These are phyloP conservation scores for Whitmania pigra DNA, from an alignment of 1,140 invertebrate species.

Conservation along the genomic window DNA sequence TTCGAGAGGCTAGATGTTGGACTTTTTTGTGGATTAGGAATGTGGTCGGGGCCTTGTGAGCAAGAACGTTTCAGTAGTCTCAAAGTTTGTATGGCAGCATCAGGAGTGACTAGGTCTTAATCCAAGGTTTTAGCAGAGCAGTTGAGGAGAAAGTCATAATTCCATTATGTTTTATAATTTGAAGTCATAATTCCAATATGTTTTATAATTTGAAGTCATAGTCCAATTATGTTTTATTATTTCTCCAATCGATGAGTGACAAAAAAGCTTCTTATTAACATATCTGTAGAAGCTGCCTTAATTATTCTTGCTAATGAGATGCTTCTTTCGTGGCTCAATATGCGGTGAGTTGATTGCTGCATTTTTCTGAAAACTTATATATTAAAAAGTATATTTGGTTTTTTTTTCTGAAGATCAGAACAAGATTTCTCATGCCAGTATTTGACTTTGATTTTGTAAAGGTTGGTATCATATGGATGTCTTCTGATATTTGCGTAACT, in stretches of 20 bases:
- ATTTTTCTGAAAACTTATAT: neutral
- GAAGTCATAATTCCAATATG: neutral
- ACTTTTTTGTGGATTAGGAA: constrained; percentile 1
- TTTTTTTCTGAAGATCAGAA: neutral
- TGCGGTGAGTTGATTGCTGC: no score
- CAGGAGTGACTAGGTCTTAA: neutral
- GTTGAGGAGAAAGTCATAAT: neutral
- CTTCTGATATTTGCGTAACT: neutral
- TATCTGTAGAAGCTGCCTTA: neutral
- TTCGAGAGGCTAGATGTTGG: neutral
- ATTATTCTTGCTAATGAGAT: no score
- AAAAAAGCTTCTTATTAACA: constrained; percentile 3
- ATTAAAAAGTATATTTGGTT: neutral
- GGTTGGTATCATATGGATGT: neutral
- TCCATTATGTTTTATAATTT: no score
- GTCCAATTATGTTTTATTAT: neutral
- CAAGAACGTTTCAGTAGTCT: neutral
- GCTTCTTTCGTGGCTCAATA: no score
- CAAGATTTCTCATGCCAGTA: neutral
- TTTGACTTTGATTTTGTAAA: neutral
- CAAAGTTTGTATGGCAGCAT: neutral
- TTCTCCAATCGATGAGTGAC: neutral
- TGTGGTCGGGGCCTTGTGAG: neutral
- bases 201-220: neutral
- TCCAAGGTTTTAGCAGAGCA: neutral